Evolutionary conservation across 2,888 invertebrate genomes (phyloP).

Genomic region (Xanthia togata): DNA sequence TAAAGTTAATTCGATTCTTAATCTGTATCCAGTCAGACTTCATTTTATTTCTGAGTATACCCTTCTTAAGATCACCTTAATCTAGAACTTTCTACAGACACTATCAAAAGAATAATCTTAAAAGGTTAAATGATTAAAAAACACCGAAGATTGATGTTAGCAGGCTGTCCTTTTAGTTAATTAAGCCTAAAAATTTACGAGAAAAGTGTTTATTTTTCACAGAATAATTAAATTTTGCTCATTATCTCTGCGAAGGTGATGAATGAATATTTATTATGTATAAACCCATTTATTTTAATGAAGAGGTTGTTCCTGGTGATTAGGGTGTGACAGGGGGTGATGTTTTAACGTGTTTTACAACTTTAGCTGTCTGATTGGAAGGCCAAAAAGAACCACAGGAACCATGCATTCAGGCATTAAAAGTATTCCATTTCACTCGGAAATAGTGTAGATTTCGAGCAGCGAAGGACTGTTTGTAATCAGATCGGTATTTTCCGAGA

Average conservation of each 20-base stretch:
- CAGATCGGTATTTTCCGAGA: neutral
- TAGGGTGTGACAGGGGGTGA: slow-evolving; percentile 27
- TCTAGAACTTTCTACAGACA: slow-evolving; percentile 14
- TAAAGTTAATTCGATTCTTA: neutral
- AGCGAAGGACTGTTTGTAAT: neutral
- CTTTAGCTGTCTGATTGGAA: slow-evolving; percentile 13
- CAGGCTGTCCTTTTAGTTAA: slow-evolving; percentile 58
- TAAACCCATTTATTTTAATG: slow-evolving; percentile 47
- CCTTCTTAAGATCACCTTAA: neutral
- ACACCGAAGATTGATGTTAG: slow-evolving; percentile 59
- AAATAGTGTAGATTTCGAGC: neutral
- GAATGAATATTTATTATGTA: slow-evolving; percentile 55
- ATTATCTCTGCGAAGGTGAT: slow-evolving; percentile 52
- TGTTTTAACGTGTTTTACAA: slow-evolving; percentile 22
- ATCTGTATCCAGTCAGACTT: neutral
- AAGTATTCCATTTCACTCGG: neutral
- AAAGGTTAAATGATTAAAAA: slow-evolving; percentile 48
- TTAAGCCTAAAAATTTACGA: slow-evolving; percentile 61
- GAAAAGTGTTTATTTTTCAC: slow-evolving; percentile 55
- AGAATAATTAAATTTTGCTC: slow-evolving; percentile 62
- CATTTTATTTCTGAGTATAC: neutral
- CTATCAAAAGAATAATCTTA: slow-evolving; percentile 40
- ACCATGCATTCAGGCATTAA: neutral
- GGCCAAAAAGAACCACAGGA: neutral
- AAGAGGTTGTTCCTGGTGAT: slow-evolving; percentile 31